A percentile compares a stretch with the other conserved stretches of the same genome.
phyloP scores from a whole-genome alignment of 2,797 vertebrate species.

The Melanotaenia pygmaea region DNA sequence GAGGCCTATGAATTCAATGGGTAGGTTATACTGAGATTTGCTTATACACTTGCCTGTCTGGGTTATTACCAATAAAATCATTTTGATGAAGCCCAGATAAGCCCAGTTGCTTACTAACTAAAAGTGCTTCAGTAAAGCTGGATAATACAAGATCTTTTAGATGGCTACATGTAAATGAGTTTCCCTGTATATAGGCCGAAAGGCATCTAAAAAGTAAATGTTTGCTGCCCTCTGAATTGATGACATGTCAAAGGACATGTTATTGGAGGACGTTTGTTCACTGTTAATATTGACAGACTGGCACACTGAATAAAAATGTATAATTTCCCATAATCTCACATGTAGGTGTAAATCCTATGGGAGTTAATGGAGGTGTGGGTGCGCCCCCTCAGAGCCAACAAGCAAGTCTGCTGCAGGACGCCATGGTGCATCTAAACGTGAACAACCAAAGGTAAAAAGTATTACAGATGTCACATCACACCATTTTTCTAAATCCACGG shows the following conservation, averaged over 20 bases:
- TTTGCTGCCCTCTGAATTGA: background rate
- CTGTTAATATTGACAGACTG: background rate
- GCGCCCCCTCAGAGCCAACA: slow-evolving; percentile 84
- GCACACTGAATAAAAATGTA: background rate
- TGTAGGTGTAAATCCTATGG: slow-evolving; percentile 88
- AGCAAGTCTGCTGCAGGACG: slow-evolving; percentile 89
- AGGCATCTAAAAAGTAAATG: background rate
- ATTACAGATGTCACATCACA: background rate
- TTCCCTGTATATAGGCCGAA: too few relatives aligned
- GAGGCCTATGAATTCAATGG: slow-evolving; percentile 89
- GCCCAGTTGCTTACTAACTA: too few relatives aligned
- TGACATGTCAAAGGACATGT: background rate
- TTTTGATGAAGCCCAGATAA: too few relatives aligned
- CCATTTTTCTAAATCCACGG: background rate
- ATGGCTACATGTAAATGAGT: too few relatives aligned
- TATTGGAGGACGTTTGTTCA: background rate
- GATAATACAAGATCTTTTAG: too few relatives aligned
- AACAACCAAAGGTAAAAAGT: slow-evolving; percentile 90
- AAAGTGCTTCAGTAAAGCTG: too few relatives aligned
- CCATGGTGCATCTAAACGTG: slow-evolving; percentile 94
- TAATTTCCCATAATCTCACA: background rate
- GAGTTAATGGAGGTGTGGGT: slow-evolving; percentile 92
- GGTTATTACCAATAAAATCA: too few relatives aligned
- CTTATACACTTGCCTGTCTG: background rate
- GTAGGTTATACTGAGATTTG: slow-evolving; percentile 78